A percentile compares a stretch with the other conserved stretches of the same genome.
Conservation (phyloP, 1,140 invertebrate genomes). For the Lanistes nyassanus region DNA sequence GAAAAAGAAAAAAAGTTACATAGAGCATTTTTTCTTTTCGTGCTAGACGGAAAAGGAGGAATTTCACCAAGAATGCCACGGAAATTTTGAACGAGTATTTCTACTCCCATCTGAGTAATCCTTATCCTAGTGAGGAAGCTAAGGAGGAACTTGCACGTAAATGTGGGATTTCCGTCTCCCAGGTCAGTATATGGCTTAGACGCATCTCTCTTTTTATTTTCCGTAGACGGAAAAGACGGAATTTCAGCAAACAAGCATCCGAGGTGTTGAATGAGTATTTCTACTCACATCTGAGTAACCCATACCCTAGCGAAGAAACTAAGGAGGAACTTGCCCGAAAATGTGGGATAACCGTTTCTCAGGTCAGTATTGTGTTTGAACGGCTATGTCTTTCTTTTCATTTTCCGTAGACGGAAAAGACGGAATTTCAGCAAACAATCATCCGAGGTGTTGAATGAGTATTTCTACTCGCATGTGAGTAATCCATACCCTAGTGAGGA, state of each 20-base stretch:
- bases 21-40: background rate
- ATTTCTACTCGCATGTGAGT: constrained; percentile 99
- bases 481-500: constrained; percentile 99
- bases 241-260: constrained; percentile 99
- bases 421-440: constrained; percentile 99
- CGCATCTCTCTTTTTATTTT: constrained; percentile 9
- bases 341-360: constrained; percentile 98
- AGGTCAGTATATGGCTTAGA: constrained; percentile 18
- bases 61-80: constrained; percentile 99
- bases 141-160: constrained; percentile 99
- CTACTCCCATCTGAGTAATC: constrained; percentile 99
- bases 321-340: constrained; percentile 99
- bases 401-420: constrained; percentile 85
- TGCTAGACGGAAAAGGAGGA: constrained; percentile 92
- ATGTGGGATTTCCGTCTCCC: constrained; percentile 93
- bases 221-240: constrained; percentile 92
- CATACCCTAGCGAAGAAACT: constrained; percentile 99
- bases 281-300: constrained; percentile 99
- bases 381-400: constrained; percentile 7
- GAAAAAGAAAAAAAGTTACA: constrained; percentile 6
- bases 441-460: constrained; percentile 99
- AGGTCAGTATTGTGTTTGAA: constrained; percentile 70
- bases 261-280: constrained; percentile 99
- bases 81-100: constrained; percentile 99
- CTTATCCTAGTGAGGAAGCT: constrained; percentile 99